phyloP scores from a whole-genome alignment of 2,888 invertebrate genomes.

The Physocephala rufipes region DNA sequence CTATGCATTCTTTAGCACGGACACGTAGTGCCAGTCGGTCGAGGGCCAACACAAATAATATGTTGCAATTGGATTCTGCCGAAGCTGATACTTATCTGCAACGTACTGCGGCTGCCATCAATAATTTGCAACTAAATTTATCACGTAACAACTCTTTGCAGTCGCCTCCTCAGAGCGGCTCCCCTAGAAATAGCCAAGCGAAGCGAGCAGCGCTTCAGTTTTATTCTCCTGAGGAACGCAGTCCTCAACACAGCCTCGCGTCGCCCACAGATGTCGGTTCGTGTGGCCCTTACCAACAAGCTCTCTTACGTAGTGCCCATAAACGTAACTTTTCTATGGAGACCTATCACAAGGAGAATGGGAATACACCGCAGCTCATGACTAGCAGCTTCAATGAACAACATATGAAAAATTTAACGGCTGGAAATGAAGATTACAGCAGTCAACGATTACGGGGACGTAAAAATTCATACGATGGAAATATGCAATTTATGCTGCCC shows the following conservation, averaged over 20 bases:
- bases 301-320: slow-evolving; percentile 43
- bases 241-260: slow-evolving; percentile 61
- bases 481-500: slow-evolving; percentile 45
- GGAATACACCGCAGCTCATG: slow-evolving; percentile 54
- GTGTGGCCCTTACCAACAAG: slow-evolving; percentile 50
- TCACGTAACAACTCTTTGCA: slow-evolving; percentile 64
- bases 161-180: slow-evolving; percentile 53
- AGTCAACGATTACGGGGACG: slow-evolving; percentile 60
- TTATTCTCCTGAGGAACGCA: slow-evolving; percentile 57
- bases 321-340: slow-evolving; percentile 49
- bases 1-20: slow-evolving; percentile 73
- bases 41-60: slow-evolving; percentile 58
- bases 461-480: slow-evolving; percentile 64
- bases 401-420: slow-evolving; percentile 57
- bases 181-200: slow-evolving; percentile 49
- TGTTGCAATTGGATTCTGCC: slow-evolving; percentile 46
- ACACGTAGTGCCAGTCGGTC: slow-evolving; percentile 65
- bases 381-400: slow-evolving; percentile 65
- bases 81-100: slow-evolving; percentile 68
- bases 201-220: slow-evolving; percentile 39
- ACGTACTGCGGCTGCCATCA: slow-evolving; percentile 67
- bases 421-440: slow-evolving; percentile 57
- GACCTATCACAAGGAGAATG: slow-evolving; percentile 29
- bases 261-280: slow-evolving; percentile 41
- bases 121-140: slow-evolving; percentile 58